phyloP scores from a whole-genome alignment of 2,113 vertebrate genomes.

The Mus spicilegus region DNA sequence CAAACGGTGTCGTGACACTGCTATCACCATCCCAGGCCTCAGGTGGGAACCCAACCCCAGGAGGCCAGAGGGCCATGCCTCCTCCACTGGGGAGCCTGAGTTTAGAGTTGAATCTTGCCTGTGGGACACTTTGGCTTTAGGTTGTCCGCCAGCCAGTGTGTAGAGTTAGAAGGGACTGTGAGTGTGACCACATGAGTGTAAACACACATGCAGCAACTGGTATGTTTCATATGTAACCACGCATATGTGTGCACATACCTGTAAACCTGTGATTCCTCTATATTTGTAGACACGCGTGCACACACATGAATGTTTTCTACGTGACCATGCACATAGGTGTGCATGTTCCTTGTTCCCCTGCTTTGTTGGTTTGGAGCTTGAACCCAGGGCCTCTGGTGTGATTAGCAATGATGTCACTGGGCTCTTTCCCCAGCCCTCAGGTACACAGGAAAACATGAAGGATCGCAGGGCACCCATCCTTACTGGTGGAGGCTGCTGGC shows the following conservation, averaged over 20 bases:
- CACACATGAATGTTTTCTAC: not conserved
- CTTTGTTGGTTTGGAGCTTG: not conserved
- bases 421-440: not conserved
- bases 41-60: not conserved
- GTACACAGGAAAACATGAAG: not conserved
- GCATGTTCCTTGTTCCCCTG: not conserved
- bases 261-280: not conserved
- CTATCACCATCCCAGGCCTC: no score
- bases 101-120: no score
- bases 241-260: not conserved
- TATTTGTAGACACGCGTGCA: not conserved
- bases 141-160: fast-evolving
- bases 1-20: fast-evolving
- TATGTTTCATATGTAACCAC: not conserved
- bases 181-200: fast-evolving
- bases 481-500: not conserved
- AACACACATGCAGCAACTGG: not conserved
- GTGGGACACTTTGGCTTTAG: fast-evolving
- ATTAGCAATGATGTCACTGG: not conserved
- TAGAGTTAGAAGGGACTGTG: not conserved
- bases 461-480: not conserved
- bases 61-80: not conserved
- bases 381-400: not conserved
- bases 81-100: no score
- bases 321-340: no score